phyloP scores from a whole-genome alignment of 2,888 invertebrate genomes.

The Mythimna loreyi region DNA sequence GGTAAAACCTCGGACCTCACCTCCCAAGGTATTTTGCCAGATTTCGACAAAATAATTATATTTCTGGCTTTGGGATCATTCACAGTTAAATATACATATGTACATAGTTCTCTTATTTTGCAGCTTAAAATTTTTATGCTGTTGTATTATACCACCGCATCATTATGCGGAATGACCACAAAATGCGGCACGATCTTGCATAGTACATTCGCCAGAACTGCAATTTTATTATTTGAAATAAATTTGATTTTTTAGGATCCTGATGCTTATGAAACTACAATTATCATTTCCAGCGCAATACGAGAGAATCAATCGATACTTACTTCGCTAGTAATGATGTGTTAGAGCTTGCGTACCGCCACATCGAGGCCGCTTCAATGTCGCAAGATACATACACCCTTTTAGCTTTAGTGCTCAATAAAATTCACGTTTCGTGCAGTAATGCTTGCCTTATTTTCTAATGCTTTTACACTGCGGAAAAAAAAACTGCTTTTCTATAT shows the following conservation, averaged over 20 bases:
- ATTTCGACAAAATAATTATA: conserved; percentile 49
- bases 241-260: conserved; percentile 11
- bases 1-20: conserved; percentile 70
- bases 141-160: conserved; percentile 37
- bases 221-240: conserved; percentile 21
- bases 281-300: conserved; percentile 17
- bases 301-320: conserved; percentile 27
- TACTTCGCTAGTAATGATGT: conserved; percentile 45
- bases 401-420: conserved; percentile 87
- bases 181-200: conserved; percentile 33
- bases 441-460: conserved; percentile 80
- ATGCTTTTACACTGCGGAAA: conserved; percentile 61
- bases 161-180: conserved; percentile 41
- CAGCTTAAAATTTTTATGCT: conserved; percentile 55
- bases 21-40: conserved; percentile 67
- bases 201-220: conserved; percentile 42
- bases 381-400: conserved; percentile 82
- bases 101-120: conserved; percentile 56
- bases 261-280: neutral
- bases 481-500: conserved; percentile 28
- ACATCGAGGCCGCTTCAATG: conserved; percentile 80
- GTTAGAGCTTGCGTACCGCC: conserved; percentile 68
- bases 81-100: conserved; percentile 51
- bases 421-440: conserved; percentile 78
- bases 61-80: conserved; percentile 65